Evolutionary conservation across 2,113 vertebrate species (phyloP), one percentile per base, ranked within the genome.

Genomic region (Mus pahari): DNA sequence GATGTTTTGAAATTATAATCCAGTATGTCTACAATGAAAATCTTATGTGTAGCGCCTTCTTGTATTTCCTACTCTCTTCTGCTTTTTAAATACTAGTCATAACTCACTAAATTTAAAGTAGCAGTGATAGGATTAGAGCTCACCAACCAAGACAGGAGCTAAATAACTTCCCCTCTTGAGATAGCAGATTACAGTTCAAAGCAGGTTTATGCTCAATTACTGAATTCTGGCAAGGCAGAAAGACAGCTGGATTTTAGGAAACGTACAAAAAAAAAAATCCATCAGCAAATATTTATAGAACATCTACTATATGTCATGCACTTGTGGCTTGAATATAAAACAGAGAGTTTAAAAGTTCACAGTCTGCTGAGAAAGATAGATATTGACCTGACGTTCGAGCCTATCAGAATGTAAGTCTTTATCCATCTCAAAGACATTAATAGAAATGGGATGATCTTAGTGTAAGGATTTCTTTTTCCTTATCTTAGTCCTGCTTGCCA

Each of bases 281-380:
- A 64, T 7, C 19, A 48, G 71, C 82, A 94, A 97, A 95, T 92
- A 90, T 90, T 96, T 94, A 92, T 1, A 74, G 77, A 86, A 91
- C 13, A 89, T 5, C 90, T 94, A 91, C 64, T 82, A 88, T 77
- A 55, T 94, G 53, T 89, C 48, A 92, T 71, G 42, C 39, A 95
- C 75, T 94, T 88, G 39, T 86, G 70, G 68, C 42, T 79, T 94
- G 50, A 86, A 94, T 50, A 83, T 19, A 71, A 53, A 95, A 64
- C 20, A 87, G 50, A 78, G 1, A 87, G 48, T 75, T 94, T 81
- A 94, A 81, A 93, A 79, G 33, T 90, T 95, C 83, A 96, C 12
- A 90, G 42, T 64, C 86, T 88, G 11, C 62, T 83, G 93, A 95
- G 86, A 92, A 92, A 94, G 79, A 93, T 28, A 62, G 24, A 79